These are phyloP conservation scores for Mustelus asterias DNA, from an alignment of 2,113 vertebrate genomes.

Conservation along the genomic window DNA sequence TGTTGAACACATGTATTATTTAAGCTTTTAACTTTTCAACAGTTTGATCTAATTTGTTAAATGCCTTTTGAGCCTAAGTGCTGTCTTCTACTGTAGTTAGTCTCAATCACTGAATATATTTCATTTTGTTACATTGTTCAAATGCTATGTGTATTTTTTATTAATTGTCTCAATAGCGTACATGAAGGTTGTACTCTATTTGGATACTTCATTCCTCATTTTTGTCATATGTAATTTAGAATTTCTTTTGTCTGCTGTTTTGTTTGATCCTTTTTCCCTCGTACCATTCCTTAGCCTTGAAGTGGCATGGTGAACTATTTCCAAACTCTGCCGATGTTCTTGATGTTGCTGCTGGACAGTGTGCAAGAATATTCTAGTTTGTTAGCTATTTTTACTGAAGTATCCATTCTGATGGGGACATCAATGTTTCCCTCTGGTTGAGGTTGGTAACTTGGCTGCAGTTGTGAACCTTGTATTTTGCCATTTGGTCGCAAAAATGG, in stretches of 20 bases:
- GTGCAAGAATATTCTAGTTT: neutral
- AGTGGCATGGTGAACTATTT: neutral
- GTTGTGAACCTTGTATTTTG: neutral
- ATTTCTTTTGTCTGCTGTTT: neutral
- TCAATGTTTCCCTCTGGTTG: neutral
- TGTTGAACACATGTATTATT: neutral
- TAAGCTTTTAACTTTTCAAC: neutral
- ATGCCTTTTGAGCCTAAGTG: neutral
- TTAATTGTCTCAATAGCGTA: conserved; percentile 3
- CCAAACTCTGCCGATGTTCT: neutral
- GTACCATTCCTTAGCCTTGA: neutral
- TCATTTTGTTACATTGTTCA: neutral
- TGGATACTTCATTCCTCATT: neutral
- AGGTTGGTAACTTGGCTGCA: neutral
- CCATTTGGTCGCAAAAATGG: neutral
- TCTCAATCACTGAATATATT: neutral
- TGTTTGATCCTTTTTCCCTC: neutral
- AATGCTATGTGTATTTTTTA: neutral
- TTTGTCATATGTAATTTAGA: conserved; percentile 1
- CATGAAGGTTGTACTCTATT: neutral
- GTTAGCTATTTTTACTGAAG: neutral
- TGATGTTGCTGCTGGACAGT: neutral
- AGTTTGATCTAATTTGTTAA: neutral
- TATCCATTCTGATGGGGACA: neutral
- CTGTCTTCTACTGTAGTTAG: neutral